A percentile compares a stretch with the other conserved stretches of the same genome.
Evolutionary conservation across 2,888 invertebrate species (phyloP).

Genomic region (Orthosia cruda): DNA sequence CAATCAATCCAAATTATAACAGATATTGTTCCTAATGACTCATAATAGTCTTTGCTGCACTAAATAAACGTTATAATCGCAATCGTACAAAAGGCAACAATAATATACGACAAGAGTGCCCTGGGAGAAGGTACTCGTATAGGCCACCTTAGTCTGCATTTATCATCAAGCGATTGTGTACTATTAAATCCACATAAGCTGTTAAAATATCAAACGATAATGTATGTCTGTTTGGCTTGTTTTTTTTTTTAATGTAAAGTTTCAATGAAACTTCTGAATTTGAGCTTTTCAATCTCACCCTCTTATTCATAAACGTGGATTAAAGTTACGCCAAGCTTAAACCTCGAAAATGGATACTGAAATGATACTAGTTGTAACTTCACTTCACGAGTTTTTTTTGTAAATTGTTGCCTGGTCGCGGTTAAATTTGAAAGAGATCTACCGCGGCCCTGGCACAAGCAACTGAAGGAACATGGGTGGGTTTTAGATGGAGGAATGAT

Average conservation of each 20-base stretch:
- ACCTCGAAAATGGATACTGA: no score
- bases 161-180: slow-evolving; percentile 69
- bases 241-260: background rate
- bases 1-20: background rate
- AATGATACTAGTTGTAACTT: no score
- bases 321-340: no score
- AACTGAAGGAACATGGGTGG: no score
- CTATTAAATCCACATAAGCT: slow-evolving; percentile 46
- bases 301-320: no score
- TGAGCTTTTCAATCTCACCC: no score
- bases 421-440: no score
- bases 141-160: slow-evolving; percentile 64
- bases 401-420: no score
- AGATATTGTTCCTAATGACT: background rate
- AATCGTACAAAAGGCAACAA: slow-evolving; percentile 32
- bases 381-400: no score
- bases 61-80: slow-evolving; percentile 12
- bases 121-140: slow-evolving; percentile 50
- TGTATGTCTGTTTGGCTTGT: background rate
- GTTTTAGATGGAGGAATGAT: no score
- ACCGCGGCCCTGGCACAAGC: no score
- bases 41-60: background rate
- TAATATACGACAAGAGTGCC: slow-evolving; percentile 19
- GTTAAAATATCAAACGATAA: background rate
- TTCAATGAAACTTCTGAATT: no score